Conservation (phyloP, 1,140 invertebrate genomes). For the Drosophila yakuba region DNA sequence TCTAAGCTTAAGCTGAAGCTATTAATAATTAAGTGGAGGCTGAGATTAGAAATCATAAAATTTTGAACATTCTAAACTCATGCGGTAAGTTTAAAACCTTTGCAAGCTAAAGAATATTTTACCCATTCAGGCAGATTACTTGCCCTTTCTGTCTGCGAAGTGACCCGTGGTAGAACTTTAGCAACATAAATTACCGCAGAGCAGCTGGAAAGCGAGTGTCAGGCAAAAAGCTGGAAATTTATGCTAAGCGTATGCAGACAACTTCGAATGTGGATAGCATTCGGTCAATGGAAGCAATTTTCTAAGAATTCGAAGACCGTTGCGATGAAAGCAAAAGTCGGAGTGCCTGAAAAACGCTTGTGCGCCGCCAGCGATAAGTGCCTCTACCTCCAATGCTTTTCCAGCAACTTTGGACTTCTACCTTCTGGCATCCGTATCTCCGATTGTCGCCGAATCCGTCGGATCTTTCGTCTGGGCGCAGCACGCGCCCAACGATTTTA, state of each 20-base stretch:
- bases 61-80: too few species aligned
- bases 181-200: constrained; percentile 67
- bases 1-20: too few species aligned
- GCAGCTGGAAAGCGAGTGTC: constrained; percentile 58
- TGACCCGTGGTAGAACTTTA: constrained; percentile 49
- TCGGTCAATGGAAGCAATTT: constrained; percentile 50
- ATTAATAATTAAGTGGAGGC: too few species aligned
- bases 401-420: constrained; percentile 7
- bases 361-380: not conserved
- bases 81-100: not conserved
- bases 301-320: constrained; percentile 18
- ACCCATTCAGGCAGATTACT: constrained; percentile 12
- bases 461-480: constrained; percentile 42
- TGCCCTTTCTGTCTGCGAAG: constrained; percentile 41
- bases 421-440: constrained; percentile 18
- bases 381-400: not conserved
- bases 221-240: constrained; percentile 53
- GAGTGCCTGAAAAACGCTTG: constrained; percentile 21
- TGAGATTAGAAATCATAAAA: too few species aligned
- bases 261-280: constrained; percentile 19
- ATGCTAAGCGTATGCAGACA: constrained; percentile 74
- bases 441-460: constrained; percentile 15
- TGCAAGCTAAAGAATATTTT: constrained; percentile 10
- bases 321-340: constrained; percentile 50
- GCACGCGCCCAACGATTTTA: constrained; percentile 77